Evolutionary conservation across 92 coral and sea anemone species (phyloP), one percentile per base, ranked within the genome.

Genomic region (Phenganax subtilis): DNA sequence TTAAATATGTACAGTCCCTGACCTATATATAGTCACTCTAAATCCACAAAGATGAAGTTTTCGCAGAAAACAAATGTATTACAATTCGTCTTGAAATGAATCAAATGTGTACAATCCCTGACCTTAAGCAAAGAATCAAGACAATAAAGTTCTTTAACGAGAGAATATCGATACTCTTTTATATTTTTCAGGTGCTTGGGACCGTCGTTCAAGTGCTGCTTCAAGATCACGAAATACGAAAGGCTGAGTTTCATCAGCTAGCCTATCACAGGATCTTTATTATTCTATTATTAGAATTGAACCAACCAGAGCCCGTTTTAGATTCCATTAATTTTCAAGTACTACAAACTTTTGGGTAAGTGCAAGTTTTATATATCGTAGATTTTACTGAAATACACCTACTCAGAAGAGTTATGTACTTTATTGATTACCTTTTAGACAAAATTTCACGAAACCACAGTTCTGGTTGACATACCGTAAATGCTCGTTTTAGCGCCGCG

Each of bases 211-310:
- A 97, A 20, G 99, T 96, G 51, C 57, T 96, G 28, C 87, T 96
- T 80, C 99, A 96, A 82, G 99, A 96, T 88, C 99, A 96, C 58
- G 97, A 96, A 80, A 85, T 89, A 20, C 97, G 99, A 54, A 97
- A 96, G 87, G 88, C 99, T 3, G 99, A 96, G 59, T 96, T 96
- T 87, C 99, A 96, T 51, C 99, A 96, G 88, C 87, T 96, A 30
- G 97, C 99, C 0, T 96, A 96, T 85, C 99, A 96, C 85, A 83
- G 99, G 30, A 89, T 90, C 80, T 96, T 96, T 73, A 96, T 96
- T 62, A 96, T 96, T 85, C 81, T 96, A 37, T 85, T 96, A 51
- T 85, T 96, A 59, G 99, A 96, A 82, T 91, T 96, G 60, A 96
- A 96, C 86, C 99, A 96, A 81, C 99, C 99, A 6, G 99, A 96